Conservation (phyloP, 2,113 vertebrate species). For the Tetrao urogallus region DNA sequence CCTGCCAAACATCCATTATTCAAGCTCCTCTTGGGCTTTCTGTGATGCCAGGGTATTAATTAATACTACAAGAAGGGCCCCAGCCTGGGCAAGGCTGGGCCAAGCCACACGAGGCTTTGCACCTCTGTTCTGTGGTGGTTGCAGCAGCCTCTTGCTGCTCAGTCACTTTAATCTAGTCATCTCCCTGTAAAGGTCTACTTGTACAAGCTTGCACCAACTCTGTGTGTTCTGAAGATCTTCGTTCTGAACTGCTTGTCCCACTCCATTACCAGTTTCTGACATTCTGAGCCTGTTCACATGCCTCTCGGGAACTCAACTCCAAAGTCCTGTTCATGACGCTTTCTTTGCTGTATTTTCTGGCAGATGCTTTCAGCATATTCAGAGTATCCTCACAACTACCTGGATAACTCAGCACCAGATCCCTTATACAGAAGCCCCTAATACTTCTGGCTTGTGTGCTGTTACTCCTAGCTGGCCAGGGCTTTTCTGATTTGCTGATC, state of each 20-base stretch:
- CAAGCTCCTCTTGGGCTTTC: not conserved
- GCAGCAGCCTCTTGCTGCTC: not conserved
- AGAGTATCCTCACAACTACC: not conserved
- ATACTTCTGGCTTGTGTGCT: accelerated
- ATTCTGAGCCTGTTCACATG: not conserved
- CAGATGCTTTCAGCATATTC: not conserved
- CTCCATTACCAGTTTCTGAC: not conserved
- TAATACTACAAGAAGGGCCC: not conserved
- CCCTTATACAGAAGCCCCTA: not conserved
- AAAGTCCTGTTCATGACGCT: not conserved
- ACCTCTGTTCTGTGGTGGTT: not conserved
- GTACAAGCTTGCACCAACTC: not conserved
- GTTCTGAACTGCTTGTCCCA: not conserved
- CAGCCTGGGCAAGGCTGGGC: accelerated
- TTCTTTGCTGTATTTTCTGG: not conserved
- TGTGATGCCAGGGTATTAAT: not conserved
- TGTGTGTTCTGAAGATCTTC: not conserved
- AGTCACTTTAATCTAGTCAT: not conserved
- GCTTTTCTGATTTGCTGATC: not conserved
- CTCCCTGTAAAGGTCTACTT: not conserved
- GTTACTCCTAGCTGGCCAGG: not conserved
- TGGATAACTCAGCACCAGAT: not conserved
- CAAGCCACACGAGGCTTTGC: accelerated
- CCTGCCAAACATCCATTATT: not conserved
- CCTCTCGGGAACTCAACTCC: not conserved